These are phyloP conservation scores for Phrynosoma blainvillii DNA, from an alignment of 2,113 vertebrate genomes.

Conservation along the genomic window DNA sequence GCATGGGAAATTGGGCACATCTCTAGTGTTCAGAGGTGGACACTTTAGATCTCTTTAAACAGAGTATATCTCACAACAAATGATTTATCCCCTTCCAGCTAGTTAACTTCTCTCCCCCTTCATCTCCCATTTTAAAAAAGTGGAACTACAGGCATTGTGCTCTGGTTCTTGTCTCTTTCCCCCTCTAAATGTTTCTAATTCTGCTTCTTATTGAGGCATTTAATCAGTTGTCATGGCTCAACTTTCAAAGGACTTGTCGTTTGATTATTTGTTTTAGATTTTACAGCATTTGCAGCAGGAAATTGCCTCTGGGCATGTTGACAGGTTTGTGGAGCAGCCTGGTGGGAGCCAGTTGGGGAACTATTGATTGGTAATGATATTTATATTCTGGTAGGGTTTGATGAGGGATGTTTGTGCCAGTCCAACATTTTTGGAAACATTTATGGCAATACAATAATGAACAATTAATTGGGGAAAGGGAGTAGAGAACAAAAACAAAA, in stretches of 20 bases:
- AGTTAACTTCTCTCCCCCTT: not conserved
- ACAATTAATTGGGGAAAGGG: not conserved
- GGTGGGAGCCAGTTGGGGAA: conserved; percentile 55
- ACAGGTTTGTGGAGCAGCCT: conserved; percentile 28
- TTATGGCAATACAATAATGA: not conserved
- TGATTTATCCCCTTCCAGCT: conserved; percentile 35
- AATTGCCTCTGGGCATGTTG: conserved; percentile 50
- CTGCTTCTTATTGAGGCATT: conserved; percentile 61
- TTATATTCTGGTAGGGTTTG: conserved; percentile 40
- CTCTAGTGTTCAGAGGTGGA: not conserved
- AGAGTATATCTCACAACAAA: not conserved
- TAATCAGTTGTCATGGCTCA: conserved; percentile 63
- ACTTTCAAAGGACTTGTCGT: conserved; percentile 70
- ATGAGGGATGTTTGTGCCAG: conserved; percentile 5
- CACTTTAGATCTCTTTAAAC: conserved; percentile 28
- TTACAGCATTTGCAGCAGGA: conserved; percentile 61
- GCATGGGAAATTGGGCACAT: not conserved
- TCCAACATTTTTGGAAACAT: not conserved
- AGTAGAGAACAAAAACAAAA: not conserved
- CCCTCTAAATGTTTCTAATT: conserved; percentile 60
- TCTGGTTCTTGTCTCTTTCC: conserved; percentile 4
- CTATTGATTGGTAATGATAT: conserved; percentile 61
- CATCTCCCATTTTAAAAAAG: too few relatives aligned
- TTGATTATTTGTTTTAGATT: conserved; percentile 53
- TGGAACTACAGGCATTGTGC: not conserved